These are phyloP conservation scores for Podarcis raffonei DNA, from an alignment of 2,113 vertebrate species.

Conservation along the genomic window DNA sequence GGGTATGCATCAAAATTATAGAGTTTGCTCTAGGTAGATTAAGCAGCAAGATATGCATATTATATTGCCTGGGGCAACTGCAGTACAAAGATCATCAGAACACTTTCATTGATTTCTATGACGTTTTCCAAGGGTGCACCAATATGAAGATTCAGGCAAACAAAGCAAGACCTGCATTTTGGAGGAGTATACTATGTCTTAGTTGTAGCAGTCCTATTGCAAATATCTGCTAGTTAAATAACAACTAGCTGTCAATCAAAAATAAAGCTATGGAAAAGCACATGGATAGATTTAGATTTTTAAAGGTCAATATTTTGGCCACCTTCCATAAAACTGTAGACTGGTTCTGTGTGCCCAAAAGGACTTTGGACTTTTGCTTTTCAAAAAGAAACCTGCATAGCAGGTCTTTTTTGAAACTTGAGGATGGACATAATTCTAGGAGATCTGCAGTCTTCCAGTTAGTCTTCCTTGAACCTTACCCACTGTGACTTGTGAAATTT, in stretches of 20 bases:
- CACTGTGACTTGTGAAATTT: background rate
- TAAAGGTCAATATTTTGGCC: background rate
- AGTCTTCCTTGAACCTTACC: background rate
- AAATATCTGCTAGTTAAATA: background rate
- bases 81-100: constrained; percentile 19
- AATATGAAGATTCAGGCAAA: constrained; percentile 1
- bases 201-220: background rate
- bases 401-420: background rate
- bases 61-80: constrained; percentile 15
- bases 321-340: background rate
- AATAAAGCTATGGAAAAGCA: background rate
- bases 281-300: background rate
- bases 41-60: constrained; percentile 4
- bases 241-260: background rate
- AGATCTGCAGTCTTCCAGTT: background rate
- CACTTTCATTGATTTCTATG: background rate
- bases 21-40: constrained; percentile 6
- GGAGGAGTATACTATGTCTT: background rate
- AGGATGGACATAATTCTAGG: background rate
- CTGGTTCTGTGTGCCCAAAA: background rate
- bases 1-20: background rate
- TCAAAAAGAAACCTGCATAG: background rate
- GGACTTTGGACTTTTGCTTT: background rate
- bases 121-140: background rate
- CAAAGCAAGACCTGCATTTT: background rate